Conservation (phyloP, 35 echinoderm and acorn worm genomes). For the Chiridota heheva region DNA sequence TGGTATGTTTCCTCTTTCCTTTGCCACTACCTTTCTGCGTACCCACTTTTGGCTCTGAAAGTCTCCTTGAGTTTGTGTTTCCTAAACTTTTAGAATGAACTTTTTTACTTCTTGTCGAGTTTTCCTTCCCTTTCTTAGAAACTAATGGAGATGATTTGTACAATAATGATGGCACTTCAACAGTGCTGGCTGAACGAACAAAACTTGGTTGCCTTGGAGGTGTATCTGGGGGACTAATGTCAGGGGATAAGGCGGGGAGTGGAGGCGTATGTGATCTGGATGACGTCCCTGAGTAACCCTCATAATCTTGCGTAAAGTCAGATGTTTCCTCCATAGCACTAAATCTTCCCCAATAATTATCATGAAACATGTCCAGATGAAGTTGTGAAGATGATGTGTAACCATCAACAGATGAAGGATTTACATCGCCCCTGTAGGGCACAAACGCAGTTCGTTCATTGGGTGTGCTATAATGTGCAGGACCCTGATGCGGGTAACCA, state of each 20-base stretch:
- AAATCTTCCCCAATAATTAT: neutral
- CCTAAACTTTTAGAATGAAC: neutral
- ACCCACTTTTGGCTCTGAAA: constrained; percentile 34
- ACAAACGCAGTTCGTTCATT: neutral
- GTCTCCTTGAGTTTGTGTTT: constrained; percentile 13
- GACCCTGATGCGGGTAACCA: constrained; percentile 7
- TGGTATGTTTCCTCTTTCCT: constrained; percentile 42
- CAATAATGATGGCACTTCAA: constrained; percentile 2
- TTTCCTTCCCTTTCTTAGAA: constrained; percentile 1
- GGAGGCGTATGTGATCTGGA: constrained; percentile 83
- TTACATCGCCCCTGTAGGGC: neutral
- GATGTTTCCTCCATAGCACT: constrained; percentile 18
- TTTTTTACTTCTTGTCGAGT: constrained; percentile 24
- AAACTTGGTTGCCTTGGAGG: constrained; percentile 40
- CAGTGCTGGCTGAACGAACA: constrained; percentile 45
- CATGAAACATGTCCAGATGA: neutral
- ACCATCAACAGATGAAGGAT: neutral
- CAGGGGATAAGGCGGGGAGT: constrained; percentile 76
- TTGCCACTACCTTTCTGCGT: constrained; percentile 42
- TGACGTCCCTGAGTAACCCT: constrained; percentile 55
- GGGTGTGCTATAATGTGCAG: neutral
- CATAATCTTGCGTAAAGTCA: constrained; percentile 54
- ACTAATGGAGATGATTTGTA: neutral
- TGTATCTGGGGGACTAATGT: constrained; percentile 55
- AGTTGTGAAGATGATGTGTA: constrained; percentile 1